Evolutionary conservation across 2,888 invertebrate genomes (phyloP).

Genomic region (Lacanobia wlatinum): DNA sequence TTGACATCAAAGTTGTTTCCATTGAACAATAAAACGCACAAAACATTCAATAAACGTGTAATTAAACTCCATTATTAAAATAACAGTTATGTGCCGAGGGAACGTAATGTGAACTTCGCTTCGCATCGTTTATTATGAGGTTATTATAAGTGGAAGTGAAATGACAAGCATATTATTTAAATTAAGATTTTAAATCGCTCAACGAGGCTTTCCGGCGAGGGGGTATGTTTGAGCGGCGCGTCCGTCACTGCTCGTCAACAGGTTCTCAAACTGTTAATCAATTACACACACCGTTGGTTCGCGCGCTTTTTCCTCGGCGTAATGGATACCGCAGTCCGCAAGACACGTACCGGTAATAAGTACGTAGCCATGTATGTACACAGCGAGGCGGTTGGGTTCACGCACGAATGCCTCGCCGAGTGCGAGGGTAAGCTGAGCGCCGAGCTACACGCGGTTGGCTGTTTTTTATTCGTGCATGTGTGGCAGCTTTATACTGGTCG

Average conservation of each 20-base stretch:
- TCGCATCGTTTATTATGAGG: conserved; percentile 66
- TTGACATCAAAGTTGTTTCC: conserved; percentile 68
- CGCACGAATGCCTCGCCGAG: conserved; percentile 85
- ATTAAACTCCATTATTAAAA: conserved; percentile 73
- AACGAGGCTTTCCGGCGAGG: conserved; percentile 65
- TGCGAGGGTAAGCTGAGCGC: conserved; percentile 77
- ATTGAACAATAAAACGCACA: conserved; percentile 71
- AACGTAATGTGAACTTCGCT: conserved; percentile 67
- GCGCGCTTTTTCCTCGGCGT: conserved; percentile 85
- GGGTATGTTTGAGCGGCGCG: conserved; percentile 62
- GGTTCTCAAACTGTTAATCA: conserved; percentile 87
- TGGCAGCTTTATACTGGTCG: conserved; percentile 71
- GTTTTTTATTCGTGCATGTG: conserved; percentile 78
- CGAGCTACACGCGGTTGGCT: conserved; percentile 70
- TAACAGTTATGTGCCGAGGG: conserved; percentile 51
- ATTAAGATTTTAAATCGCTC: conserved; percentile 79
- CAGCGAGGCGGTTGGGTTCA: conserved; percentile 77
- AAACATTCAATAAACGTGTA: conserved; percentile 73
- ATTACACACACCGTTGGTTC: conserved; percentile 87
- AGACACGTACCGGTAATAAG: conserved; percentile 81
- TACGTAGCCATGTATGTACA: conserved; percentile 70
- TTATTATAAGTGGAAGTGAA: conserved; percentile 64
- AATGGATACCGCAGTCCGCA: conserved; percentile 83
- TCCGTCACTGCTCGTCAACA: conserved; percentile 74
- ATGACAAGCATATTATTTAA: conserved; percentile 71